A percentile compares a stretch with the other conserved stretches of the same genome.
These are phyloP conservation scores for Lycopodina hypogea DNA, from an alignment of 37 sponge, comb jelly and placozoan genomes.

Conservation along the genomic window DNA sequence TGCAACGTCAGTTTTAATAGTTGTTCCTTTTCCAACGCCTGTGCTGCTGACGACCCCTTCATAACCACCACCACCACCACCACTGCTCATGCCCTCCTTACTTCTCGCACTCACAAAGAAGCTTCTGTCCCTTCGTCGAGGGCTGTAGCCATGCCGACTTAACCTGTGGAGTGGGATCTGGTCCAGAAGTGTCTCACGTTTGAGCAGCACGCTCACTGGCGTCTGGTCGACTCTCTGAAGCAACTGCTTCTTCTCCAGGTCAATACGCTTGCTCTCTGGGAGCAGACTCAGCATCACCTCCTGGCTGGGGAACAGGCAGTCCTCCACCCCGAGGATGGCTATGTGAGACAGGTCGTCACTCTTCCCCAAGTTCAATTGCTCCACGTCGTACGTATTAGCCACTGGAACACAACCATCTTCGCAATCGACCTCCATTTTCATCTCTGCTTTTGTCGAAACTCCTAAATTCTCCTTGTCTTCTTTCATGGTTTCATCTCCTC, in stretches of 20 bases:
- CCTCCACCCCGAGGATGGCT: conserved; percentile 12
- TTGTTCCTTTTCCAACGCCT: neutral
- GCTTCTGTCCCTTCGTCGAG: conserved; percentile 20
- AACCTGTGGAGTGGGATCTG: conserved; percentile 39
- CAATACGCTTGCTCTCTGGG: conserved; percentile 2
- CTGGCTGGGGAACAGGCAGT: conserved; percentile 5
- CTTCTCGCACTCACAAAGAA: conserved; percentile 22
- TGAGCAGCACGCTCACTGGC: conserved; percentile 26
- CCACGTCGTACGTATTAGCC: conserved; percentile 3
- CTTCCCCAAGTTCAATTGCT: conserved; percentile 11
- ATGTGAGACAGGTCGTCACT: conserved; percentile 36
- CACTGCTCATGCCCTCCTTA: neutral
- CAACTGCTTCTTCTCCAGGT: neutral
- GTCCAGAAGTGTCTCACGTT: conserved; percentile 15
- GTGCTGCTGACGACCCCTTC: neutral
- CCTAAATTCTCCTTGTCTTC: neutral
- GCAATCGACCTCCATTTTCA: neutral
- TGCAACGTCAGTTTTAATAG: neutral
- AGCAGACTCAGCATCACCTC: neutral
- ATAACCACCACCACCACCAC: neutral
- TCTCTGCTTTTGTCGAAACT: neutral
- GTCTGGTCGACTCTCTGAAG: conserved; percentile 54
- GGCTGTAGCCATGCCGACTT: conserved; percentile 21
- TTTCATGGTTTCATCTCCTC: neutral
- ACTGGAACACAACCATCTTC: neutral